Base-by-base conservation (phyloP, 2,797 vertebrate genomes). In the Sebastes steindachneri region DNA sequence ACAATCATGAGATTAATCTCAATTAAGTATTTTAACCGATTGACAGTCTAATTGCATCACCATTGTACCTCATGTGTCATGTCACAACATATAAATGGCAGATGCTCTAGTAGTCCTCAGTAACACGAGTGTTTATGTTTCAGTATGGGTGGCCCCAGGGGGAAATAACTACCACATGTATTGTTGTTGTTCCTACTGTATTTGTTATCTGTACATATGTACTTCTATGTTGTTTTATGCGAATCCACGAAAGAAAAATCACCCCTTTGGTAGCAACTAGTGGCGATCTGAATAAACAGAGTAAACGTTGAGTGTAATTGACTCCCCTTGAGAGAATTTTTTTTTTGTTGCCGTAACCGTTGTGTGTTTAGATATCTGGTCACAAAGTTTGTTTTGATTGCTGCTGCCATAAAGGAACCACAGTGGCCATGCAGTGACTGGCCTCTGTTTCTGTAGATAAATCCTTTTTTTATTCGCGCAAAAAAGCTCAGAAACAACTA, bases 331-430 rank as follows among this genome's bases (percentile, higher is more conserved):
- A 86, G 86, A 86, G 82, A 51, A 19, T 82, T 73, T 73, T 68
- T 88, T 79, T 58, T 51, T 59, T 62, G 17, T 45, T 26, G 53
- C 80, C 74, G 25, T 89, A 79, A 87, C 83, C 71, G 77, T 84
- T 89, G 76, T 86, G 69, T 88, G 89, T 94, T 94, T 94, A 92
- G 92, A 89, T 94, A 93, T 93, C 90, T 92, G 82, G 87, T 94
- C 89, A 82, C 92, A 95, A 88, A 87, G 90, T 93, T 92, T 94
- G 91, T 94, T 95, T 93, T 93, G 84, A 92, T 88, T 93, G 82
- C 73, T 82, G 83, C 78, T 85, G 86, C 89, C 78, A 85, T 92
- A 80, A 87, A 88, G 86, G 80, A 90, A 90, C 93, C 92, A 81
- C 90, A 92, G 85, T 82, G 88, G 85, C 85, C 88, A 86, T 90